A percentile compares a stretch with the other conserved stretches of the same genome.
These are phyloP conservation scores for Thymelicus acteon DNA, from an alignment of 2,888 invertebrate species.

Conservation along the genomic window DNA sequence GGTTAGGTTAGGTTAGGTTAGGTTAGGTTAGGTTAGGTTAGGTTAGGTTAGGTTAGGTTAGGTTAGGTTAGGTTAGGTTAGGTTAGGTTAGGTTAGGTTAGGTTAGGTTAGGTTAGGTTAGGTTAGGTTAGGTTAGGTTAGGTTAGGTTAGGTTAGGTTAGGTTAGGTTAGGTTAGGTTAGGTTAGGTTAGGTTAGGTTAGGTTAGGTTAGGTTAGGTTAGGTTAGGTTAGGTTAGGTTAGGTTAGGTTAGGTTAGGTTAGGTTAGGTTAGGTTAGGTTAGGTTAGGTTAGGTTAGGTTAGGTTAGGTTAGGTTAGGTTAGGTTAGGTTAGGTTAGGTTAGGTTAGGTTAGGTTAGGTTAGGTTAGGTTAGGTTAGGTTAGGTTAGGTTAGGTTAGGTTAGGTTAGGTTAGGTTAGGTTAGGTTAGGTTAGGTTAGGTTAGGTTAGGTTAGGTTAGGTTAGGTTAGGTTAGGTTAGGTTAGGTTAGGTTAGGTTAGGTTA, in stretches of 20 bases:
- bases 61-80: constrained; percentile 31
- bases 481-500: constrained; percentile 33
- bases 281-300: constrained; percentile 32
- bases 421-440: constrained; percentile 32
- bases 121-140: constrained; percentile 27
- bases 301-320: constrained; percentile 32
- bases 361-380: constrained; percentile 29
- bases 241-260: constrained; percentile 30
- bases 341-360: constrained; percentile 32
- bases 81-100: constrained; percentile 32
- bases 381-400: constrained; percentile 32
- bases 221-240: constrained; percentile 28
- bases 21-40: constrained; percentile 28
- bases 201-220: constrained; percentile 13
- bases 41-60: constrained; percentile 33
- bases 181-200: too few species aligned
- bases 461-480: constrained; percentile 33
- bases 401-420: constrained; percentile 32
- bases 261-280: constrained; percentile 32
- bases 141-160: too few species aligned
- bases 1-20: constrained; percentile 32
- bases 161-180: too few species aligned
- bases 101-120: constrained; percentile 31
- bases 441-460: constrained; percentile 32
- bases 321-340: constrained; percentile 32